phyloP scores from a whole-genome alignment of 2,797 vertebrate species.

The Simalia tracyae region DNA sequence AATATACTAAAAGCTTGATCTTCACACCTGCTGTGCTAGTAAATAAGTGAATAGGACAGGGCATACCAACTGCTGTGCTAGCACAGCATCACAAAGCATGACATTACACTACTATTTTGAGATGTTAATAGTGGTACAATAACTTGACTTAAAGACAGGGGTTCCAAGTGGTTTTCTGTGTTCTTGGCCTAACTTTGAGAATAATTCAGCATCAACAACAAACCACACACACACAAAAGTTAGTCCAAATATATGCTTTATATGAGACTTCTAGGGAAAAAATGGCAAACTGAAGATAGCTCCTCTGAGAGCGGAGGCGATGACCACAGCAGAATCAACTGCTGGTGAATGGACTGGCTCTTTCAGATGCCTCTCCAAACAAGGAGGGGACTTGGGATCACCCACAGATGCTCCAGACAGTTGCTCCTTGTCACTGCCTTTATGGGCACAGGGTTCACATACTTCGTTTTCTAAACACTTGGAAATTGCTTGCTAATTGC shows the following conservation, averaged over 20 bases:
- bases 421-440: neutral
- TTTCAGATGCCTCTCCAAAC: neutral
- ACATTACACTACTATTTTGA: neutral
- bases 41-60: conserved; percentile 23
- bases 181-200: neutral
- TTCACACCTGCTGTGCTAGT: conserved; percentile 1
- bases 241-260: neutral
- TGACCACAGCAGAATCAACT: neutral
- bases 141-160: neutral
- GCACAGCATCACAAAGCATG: conserved; percentile 6
- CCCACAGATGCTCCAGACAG: neutral
- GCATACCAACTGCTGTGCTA: conserved; percentile 17
- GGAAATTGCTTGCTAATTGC: neutral
- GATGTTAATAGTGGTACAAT: neutral
- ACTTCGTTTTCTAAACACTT: neutral
- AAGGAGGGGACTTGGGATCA: neutral
- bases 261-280: neutral
- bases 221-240: neutral
- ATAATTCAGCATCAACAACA: neutral
- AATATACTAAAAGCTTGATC: conserved; percentile 18
- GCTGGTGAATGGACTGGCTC: neutral
- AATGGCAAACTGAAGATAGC: neutral
- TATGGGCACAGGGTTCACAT: neutral
- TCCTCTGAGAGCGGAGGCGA: neutral
- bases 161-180: neutral